Evolutionary conservation across 2,797 vertebrate species (phyloP).

Genomic region (Steatocranus sp.): DNA sequence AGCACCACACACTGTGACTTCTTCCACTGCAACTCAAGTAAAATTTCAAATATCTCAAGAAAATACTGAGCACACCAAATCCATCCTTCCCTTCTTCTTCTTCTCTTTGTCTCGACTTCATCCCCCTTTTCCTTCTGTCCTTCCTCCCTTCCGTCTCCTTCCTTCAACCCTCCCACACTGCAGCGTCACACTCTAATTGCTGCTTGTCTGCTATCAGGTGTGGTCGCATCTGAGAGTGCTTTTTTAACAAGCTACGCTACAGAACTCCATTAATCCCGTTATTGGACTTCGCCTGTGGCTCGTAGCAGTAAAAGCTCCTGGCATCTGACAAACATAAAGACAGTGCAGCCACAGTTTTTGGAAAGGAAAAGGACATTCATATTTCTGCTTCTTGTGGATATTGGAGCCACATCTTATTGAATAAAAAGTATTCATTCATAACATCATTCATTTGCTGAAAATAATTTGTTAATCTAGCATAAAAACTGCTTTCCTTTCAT

Average conservation of each 20-base stretch:
- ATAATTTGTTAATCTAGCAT: neutral
- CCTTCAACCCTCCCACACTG: neutral
- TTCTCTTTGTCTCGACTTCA: neutral
- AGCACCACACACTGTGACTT: neutral
- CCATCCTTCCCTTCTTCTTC: neutral
- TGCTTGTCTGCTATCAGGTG: constrained; percentile 30
- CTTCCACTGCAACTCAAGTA: neutral
- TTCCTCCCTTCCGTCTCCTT: neutral
- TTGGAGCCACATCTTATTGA: neutral
- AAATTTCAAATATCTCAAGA: neutral
- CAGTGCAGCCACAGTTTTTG: neutral
- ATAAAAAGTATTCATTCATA: neutral
- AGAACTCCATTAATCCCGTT: constrained; percentile 17
- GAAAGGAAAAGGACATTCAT: neutral
- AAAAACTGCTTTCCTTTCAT: neutral
- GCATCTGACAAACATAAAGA: neutral
- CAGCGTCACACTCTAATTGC: neutral
- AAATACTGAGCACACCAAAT: neutral
- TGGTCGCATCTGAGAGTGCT: constrained; percentile 12
- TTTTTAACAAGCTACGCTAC: constrained; percentile 21
- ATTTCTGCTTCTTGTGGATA: neutral
- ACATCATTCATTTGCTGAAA: neutral
- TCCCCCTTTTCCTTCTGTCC: neutral
- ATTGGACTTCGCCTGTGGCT: neutral
- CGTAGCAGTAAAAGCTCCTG: neutral